Conservation (phyloP, 2,113 vertebrate species). For the Psittacula cyanocephala region DNA sequence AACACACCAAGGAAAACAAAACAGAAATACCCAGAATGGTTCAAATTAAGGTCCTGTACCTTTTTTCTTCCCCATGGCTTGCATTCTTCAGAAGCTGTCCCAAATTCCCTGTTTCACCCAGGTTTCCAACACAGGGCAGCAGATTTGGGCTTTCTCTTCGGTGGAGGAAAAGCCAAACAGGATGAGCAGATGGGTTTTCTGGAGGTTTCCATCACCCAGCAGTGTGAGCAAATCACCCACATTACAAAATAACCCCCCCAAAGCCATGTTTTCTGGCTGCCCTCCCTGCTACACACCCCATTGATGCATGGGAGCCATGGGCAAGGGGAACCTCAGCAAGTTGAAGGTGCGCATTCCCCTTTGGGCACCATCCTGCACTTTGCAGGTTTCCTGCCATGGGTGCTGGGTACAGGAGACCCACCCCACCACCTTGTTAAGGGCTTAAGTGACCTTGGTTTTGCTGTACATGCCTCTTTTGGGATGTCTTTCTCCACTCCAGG, state of each 20-base stretch:
- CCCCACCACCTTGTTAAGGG: background rate
- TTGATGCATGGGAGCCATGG: accelerated
- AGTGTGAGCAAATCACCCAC: background rate
- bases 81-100: background rate
- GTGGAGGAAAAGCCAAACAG: background rate
- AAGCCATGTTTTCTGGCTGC: background rate
- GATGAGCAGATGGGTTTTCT: background rate
- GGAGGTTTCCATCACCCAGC: background rate
- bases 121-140: background rate
- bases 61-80: background rate
- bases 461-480: background rate
- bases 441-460: background rate
- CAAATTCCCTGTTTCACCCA: background rate
- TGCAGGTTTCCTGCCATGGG: background rate
- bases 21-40: background rate
- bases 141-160: background rate
- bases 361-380: background rate
- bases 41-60: background rate
- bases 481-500: background rate
- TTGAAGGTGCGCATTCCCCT: background rate
- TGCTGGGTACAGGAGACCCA: background rate
- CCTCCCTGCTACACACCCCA: too few relatives aligned
- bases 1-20: background rate
- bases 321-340: background rate
- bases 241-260: background rate